Evolutionary conservation across 2,888 invertebrate species (phyloP).

Genomic region (Amiota minor): DNA sequence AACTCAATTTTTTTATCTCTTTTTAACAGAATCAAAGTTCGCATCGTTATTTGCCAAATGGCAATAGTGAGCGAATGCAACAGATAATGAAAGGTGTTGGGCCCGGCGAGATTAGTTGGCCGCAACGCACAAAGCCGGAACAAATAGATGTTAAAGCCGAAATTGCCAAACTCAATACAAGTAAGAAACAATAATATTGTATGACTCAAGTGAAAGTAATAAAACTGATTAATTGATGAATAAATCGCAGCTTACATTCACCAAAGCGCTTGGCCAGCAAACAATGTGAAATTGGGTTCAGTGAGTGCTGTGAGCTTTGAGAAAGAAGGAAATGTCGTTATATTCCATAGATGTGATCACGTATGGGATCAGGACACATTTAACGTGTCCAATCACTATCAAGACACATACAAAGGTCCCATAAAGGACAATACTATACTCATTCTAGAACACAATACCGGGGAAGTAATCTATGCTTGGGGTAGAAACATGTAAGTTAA

Average conservation of each 20-base stretch:
- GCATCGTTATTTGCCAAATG: constrained; percentile 61
- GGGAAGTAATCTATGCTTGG: constrained; percentile 79
- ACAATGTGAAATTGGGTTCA: constrained; percentile 79
- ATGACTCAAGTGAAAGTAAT: not conserved
- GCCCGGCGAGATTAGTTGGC: constrained; percentile 61
- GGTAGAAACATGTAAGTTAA: constrained; percentile 80
- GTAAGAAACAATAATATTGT: constrained; percentile 50
- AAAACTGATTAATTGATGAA: not conserved
- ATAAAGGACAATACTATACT: constrained; percentile 80
- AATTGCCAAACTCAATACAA: constrained; percentile 68
- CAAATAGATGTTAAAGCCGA: constrained; percentile 68
- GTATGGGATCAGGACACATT: constrained; percentile 80
- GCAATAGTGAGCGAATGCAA: constrained; percentile 63
- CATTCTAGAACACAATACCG: constrained; percentile 77
- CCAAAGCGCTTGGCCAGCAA: constrained; percentile 77
- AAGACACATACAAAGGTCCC: constrained; percentile 76
- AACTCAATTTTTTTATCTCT: no score
- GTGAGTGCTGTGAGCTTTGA: constrained; percentile 88
- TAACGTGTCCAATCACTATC: constrained; percentile 76
- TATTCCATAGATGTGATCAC: constrained; percentile 86
- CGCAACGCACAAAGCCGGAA: constrained; percentile 61
- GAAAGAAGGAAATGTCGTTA: constrained; percentile 80
- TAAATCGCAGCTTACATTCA: constrained; percentile 74
- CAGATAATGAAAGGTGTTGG: constrained; percentile 71
- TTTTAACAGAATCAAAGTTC: constrained; percentile 57